phyloP scores from a whole-genome alignment of 1,140 invertebrate genomes.

The Zaprionus taronus region DNA sequence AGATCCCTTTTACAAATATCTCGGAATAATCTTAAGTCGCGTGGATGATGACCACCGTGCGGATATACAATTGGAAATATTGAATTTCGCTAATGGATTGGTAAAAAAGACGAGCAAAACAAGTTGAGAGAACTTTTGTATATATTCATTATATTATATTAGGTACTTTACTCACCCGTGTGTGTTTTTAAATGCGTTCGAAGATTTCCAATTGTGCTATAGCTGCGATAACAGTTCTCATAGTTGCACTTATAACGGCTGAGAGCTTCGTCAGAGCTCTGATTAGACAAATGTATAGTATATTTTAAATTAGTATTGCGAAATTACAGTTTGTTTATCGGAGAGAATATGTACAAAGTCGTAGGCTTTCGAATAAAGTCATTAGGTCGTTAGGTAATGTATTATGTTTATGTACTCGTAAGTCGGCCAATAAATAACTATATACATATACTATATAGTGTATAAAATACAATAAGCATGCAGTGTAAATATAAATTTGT shows the following conservation, averaged over 20 bases:
- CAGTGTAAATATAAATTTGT: conserved; percentile 15
- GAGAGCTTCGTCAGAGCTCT: conserved; percentile 80
- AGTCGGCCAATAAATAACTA: conserved; percentile 33
- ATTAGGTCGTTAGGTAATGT: conserved; percentile 46
- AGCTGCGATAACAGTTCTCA: conserved; percentile 94
- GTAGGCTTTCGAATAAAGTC: conserved; percentile 35
- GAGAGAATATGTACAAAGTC: conserved; percentile 47
- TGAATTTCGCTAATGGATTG: conserved; percentile 28
- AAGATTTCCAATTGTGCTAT: conserved; percentile 97
- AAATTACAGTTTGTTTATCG: conserved; percentile 16
- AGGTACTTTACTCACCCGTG: conserved; percentile 89
- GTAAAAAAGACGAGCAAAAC: neutral
- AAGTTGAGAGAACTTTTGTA: neutral
- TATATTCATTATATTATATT: neutral
- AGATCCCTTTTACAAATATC: conserved; percentile 49
- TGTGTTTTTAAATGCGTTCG: conserved; percentile 98
- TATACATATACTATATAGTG: conserved; percentile 8
- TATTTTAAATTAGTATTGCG: neutral
- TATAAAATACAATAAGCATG: conserved; percentile 20
- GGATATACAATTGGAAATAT: conserved; percentile 39
- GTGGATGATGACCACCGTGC: conserved; percentile 22
- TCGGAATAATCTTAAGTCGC: conserved; percentile 37
- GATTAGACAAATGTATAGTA: conserved; percentile 6
- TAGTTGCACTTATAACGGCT: conserved; percentile 93
- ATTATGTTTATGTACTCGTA: conserved; percentile 42